Base-by-base conservation (phyloP, 2,888 invertebrate genomes). In the Metalampra italica region DNA sequence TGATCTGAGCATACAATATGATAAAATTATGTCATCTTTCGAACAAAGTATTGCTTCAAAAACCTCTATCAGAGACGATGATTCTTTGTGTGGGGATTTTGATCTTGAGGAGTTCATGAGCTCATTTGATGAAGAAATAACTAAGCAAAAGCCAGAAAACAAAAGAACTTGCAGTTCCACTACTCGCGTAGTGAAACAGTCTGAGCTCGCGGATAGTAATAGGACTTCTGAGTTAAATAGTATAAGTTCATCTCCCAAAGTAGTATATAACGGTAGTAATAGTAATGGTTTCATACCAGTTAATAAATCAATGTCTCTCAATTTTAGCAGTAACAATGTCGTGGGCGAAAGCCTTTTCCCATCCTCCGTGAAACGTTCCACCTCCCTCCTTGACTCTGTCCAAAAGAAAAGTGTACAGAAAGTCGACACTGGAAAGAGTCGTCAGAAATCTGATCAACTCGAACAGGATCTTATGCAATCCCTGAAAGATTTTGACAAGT, bases 31-130 rank as follows among this genome's bases (percentile, higher is more conserved):
- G 73, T 82, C 86, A 54, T 84, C 90, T 38, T 70, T 90, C 64
- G 90, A 90, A 61, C 84, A 87, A 70, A 86, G 86, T 56, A 79
- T 87, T 66, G 75, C 80, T 46, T 89, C 88, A 34, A 87, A 90
- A 68, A 75, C 80, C 56, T 85, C 89, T 3, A 73, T 78, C 22
- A 82, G 85, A 68, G 90, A 90, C 53, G 87, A 90, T 47, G 88
- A 90, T 60, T 87, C 90, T 60, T 78, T 92, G 29, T 91, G 92
- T 59, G 92, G 91, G 71, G 92, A 92, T 68, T 92, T 93, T 57
- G 89, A 89, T 71, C 78, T 89, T 55, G 93, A 93, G 67, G 93
- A 93, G 75, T 91, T 93, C 66, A 91, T 93, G 80, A 92, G 91
- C 59, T 91, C 92, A 55, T 93, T 93, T 68, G 93, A 93, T 59